Evolutionary conservation across 2,113 vertebrate species (phyloP).

Genomic region (Atlantisia rogersi): DNA sequence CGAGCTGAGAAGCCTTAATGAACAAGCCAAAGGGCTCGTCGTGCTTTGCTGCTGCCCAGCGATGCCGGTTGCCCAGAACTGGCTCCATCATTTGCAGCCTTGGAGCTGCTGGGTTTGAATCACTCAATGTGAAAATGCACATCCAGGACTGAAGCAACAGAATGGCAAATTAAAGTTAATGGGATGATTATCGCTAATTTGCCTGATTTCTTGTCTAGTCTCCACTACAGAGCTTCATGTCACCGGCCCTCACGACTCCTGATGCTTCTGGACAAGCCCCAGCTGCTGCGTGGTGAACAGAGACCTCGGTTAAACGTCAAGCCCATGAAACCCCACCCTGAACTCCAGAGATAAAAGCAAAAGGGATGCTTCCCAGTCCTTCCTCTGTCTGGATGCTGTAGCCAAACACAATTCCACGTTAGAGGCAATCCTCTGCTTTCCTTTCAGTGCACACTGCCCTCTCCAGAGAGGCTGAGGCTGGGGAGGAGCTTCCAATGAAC

Average conservation of each 20-base stretch:
- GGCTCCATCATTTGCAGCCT: not conserved
- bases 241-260: not conserved
- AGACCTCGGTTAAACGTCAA: not conserved
- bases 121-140: not conserved
- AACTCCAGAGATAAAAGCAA: not conserved
- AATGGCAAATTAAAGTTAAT: not conserved
- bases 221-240: not conserved
- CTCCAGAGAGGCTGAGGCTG: not conserved
- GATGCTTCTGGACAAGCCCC: not conserved
- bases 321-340: not conserved
- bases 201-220: not conserved
- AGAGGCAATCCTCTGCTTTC: not conserved
- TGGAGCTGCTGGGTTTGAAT: not conserved
- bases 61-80: not conserved
- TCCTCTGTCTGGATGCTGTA: not conserved
- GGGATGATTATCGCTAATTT: not conserved
- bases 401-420: not conserved
- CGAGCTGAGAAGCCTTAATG: not conserved
- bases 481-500: not conserved
- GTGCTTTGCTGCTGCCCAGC: not conserved
- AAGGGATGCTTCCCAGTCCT: not conserved
- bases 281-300: not conserved
- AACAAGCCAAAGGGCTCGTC: not conserved
- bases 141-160: not conserved
- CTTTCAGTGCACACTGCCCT: not conserved